Evolutionary conservation across 2,888 invertebrate species (phyloP).

Genomic region (Melanostoma mellinum): DNA sequence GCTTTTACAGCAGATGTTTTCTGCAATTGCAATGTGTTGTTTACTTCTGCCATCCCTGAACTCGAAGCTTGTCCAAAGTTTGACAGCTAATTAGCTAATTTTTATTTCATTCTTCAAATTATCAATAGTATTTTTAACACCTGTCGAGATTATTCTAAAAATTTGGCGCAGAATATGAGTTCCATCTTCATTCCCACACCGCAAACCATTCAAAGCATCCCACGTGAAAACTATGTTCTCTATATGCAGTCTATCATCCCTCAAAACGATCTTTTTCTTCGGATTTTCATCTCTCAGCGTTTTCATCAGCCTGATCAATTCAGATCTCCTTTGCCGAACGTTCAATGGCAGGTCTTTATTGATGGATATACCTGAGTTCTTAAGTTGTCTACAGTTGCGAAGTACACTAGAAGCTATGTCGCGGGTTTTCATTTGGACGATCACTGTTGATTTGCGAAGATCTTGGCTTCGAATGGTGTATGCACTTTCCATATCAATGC

Average conservation of each 20-base stretch:
- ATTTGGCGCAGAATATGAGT: conserved; percentile 4
- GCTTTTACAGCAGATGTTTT: conserved; percentile 4
- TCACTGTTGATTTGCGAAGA: not conserved
- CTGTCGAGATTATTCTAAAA: conserved; percentile 9
- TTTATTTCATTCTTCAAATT: not conserved
- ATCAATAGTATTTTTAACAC: not conserved
- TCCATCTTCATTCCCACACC: conserved; percentile 7
- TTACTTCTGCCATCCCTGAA: conserved; percentile 11
- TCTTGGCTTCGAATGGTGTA: not conserved
- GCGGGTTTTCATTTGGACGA: not conserved
- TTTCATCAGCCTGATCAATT: conserved; percentile 5
- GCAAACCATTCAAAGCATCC: conserved; percentile 8
- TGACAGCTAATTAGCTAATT: conserved; percentile 16
- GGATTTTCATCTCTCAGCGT: conserved; percentile 7
- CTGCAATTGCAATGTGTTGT: not conserved
- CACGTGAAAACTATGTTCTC: conserved; percentile 13
- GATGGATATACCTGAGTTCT: conserved; percentile 8
- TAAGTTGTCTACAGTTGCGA: not conserved
- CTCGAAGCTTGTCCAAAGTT: not conserved
- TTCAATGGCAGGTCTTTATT: conserved; percentile 18
- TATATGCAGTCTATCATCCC: conserved; percentile 12
- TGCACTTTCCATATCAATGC: not conserved
- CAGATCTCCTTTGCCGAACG: conserved; percentile 7
- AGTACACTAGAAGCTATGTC: not conserved
- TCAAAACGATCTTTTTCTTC: conserved; percentile 18